Percentiles rank a stretch among this genome's conserved stretches.
phyloP scores from a whole-genome alignment of 2,797 vertebrate genomes.

The Pangasius mekongensis region DNA sequence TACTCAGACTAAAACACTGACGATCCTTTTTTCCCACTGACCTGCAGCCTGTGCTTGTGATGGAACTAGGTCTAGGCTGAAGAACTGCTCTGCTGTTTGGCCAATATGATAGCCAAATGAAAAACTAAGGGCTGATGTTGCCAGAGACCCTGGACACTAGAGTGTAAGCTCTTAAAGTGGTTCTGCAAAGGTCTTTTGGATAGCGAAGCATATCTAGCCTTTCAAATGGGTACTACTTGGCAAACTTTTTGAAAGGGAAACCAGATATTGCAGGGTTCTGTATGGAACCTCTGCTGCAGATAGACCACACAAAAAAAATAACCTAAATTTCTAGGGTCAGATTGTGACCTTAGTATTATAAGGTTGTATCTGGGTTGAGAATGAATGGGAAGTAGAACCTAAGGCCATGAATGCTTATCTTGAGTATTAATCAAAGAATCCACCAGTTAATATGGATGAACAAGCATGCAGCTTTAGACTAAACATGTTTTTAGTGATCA shows the following conservation, averaged over 20 bases:
- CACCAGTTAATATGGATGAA: neutral
- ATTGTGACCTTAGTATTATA: neutral
- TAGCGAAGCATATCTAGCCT: neutral
- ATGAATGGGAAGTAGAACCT: neutral
- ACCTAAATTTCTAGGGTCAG: neutral
- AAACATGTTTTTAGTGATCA: neutral
- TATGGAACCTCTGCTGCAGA: neutral
- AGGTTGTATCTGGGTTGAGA: neutral
- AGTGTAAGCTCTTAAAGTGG: neutral
- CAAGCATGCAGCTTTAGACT: neutral
- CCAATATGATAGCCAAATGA: neutral
- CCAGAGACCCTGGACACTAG: neutral
- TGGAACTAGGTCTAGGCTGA: neutral
- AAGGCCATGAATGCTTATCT: neutral
- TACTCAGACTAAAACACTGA: conserved; percentile 11
- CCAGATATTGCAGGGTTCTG: neutral
- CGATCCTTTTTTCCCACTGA: neutral
- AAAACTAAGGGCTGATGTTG: neutral
- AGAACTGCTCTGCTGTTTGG: neutral
- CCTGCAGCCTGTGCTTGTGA: neutral
- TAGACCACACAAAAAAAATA: neutral
- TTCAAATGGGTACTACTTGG: neutral
- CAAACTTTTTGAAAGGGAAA: neutral
- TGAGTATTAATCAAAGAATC: neutral
- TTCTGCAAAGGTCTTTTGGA: neutral